phyloP scores from a whole-genome alignment of 2,113 vertebrate species.

The Furnarius figulus region DNA sequence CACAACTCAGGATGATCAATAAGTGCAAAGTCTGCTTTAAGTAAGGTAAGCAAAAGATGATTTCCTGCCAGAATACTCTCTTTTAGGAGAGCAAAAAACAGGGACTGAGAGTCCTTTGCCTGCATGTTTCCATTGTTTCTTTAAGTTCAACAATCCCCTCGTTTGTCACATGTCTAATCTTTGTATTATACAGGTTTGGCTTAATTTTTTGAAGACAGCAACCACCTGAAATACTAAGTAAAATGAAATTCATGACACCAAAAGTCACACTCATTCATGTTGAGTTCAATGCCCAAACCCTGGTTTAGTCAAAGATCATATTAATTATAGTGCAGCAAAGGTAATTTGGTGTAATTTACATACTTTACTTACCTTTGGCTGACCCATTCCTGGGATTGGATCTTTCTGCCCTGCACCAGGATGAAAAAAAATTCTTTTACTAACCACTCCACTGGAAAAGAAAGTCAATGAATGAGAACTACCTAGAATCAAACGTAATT shows the following conservation, averaged over 20 bases:
- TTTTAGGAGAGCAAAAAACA: neutral
- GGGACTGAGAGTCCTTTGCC: neutral
- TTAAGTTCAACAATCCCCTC: neutral
- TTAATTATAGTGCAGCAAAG: neutral
- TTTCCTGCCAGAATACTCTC: neutral
- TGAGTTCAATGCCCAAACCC: neutral
- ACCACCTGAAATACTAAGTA: neutral
- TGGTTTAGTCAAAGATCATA: neutral
- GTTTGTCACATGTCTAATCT: neutral
- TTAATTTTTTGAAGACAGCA: neutral
- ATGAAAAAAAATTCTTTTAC: neutral
- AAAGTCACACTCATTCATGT: neutral
- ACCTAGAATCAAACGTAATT: neutral
- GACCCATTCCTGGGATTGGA: neutral
- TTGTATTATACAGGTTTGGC: neutral
- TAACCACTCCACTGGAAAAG: neutral
- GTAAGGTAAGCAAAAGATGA: neutral
- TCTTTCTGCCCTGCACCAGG: neutral
- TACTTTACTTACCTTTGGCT: neutral
- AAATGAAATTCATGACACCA: neutral
- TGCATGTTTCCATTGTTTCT: neutral
- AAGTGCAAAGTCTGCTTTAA: neutral
- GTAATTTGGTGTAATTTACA: neutral
- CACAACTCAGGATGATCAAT: neutral
- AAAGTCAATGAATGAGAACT: neutral